phyloP scores from a whole-genome alignment of 2,113 vertebrate species.

The Tor tambroides region DNA sequence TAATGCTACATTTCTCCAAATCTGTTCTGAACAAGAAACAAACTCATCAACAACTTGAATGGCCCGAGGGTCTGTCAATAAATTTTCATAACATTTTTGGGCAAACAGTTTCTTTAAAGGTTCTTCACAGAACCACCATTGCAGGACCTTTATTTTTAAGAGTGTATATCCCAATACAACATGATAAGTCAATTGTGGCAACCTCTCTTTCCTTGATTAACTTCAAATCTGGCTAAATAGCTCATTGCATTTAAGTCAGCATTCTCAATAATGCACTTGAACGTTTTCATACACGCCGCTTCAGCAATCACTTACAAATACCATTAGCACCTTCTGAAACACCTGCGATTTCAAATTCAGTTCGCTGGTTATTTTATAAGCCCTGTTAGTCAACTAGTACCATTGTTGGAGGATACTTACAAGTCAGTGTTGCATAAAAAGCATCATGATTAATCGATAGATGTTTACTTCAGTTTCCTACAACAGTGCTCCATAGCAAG shows the following conservation, averaged over 20 bases:
- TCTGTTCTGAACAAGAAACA: too few species aligned
- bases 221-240: slow-evolving; percentile 35
- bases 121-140: too few species aligned
- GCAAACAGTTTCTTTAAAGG: too few species aligned
- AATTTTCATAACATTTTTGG: too few species aligned
- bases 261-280: slow-evolving; percentile 45
- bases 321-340: slow-evolving; percentile 56
- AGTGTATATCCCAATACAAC: not conserved
- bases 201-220: not conserved
- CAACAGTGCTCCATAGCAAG: not conserved
- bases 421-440: slow-evolving; percentile 54
- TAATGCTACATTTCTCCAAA: too few species aligned
- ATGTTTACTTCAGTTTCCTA: not conserved
- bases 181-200: not conserved
- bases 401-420: slow-evolving; percentile 25
- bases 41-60: too few species aligned
- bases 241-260: slow-evolving; percentile 12
- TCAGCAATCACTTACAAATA: slow-evolving; percentile 46
- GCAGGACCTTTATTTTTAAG: too few species aligned
- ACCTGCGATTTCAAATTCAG: slow-evolving; percentile 48
- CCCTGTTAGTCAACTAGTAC: slow-evolving; percentile 39
- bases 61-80: too few species aligned
- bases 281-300: slow-evolving; percentile 18
- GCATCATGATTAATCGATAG: not conserved
- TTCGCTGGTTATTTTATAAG: slow-evolving; percentile 38